These are phyloP conservation scores for Podilymbus podiceps DNA, from an alignment of 2,113 vertebrate genomes.

Conservation along the genomic window DNA sequence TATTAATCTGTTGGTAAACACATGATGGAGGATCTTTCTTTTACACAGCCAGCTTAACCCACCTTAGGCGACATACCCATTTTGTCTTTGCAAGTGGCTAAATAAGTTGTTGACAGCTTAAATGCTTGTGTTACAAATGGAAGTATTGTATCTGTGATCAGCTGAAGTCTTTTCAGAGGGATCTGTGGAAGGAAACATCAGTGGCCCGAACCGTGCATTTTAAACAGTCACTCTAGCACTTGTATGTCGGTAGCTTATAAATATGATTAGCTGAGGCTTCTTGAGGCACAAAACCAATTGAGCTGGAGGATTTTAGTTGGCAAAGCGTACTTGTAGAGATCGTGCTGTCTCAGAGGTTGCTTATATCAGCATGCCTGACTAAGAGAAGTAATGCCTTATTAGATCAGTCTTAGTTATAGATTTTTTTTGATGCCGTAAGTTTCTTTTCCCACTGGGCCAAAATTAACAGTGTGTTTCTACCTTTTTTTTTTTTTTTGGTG, in stretches of 20 bases:
- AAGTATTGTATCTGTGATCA: background rate
- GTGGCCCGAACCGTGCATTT: background rate
- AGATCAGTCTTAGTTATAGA: background rate
- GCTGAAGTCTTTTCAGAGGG: background rate
- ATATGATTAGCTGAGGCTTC: background rate
- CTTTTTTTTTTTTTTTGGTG: background rate
- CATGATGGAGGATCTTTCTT: background rate
- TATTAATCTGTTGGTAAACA: background rate
- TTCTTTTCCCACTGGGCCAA: background rate
- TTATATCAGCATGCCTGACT: background rate
- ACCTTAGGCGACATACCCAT: background rate
- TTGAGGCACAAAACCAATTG: background rate
- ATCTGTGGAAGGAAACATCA: background rate
- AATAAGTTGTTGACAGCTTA: background rate
- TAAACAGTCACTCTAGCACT: background rate
- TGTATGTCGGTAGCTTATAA: background rate
- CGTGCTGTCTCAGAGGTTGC: background rate
- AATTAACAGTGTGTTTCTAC: background rate
- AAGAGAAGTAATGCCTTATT: background rate
- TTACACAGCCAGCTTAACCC: background rate
- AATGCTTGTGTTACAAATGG: background rate
- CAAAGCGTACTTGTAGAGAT: background rate
- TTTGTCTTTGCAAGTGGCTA: background rate
- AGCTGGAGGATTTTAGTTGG: background rate
- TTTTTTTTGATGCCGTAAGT: background rate